Evolutionary conservation across 64 coral and sea anemone genomes (phyloP), one percentile per base, ranked within the genome.

Genomic region (Trachythela sp.): DNA sequence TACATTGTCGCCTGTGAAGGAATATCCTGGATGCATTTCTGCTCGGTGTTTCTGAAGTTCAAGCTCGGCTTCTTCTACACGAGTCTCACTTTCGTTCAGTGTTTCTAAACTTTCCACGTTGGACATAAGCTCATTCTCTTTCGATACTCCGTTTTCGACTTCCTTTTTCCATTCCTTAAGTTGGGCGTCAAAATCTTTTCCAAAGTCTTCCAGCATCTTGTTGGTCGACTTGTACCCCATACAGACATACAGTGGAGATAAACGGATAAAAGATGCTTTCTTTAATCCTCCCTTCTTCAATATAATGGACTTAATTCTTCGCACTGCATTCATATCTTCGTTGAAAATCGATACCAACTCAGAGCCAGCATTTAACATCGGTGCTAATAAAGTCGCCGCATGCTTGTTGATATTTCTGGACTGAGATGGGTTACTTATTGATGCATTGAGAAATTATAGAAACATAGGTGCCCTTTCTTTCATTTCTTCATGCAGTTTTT

Each of bases 1-100:
- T 22, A 94, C 92, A 84, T 94, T 91, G 30, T 94, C 92, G 20
- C 92, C 92, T 36, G 92, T 88, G 17, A 94, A 94, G 26, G 92
- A 91, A 40, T 94, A 94, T 0, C 86, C 89, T 32, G 89, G 88
- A 39, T 94, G 89, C 92, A 94, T 94, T 2, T 2, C 27, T 27
- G 36, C 35, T 49, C 89, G 90, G 52, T 94, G 92, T 1, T 6
- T 56, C n/a, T 87, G 20, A 27, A 92, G 70, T 41, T 92, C 34
- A n/a, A n/a, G n/a, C n/a, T n/a, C n/a, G n/a, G n/a, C n/a, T n/a
- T n/a, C n/a, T n/a, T n/a, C n/a, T n/a, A n/a, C n/a, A n/a, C n/a
- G n/a, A n/a, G n/a, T n/a, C n/a, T n/a, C n/a, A n/a, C n/a, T n/a
- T n/a, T n/a, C 77, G 27, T 45, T 72, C 36, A 2, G 29, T 20